phyloP scores from a whole-genome alignment of 2,888 invertebrate species.

The Phanerotoma sp. region DNA sequence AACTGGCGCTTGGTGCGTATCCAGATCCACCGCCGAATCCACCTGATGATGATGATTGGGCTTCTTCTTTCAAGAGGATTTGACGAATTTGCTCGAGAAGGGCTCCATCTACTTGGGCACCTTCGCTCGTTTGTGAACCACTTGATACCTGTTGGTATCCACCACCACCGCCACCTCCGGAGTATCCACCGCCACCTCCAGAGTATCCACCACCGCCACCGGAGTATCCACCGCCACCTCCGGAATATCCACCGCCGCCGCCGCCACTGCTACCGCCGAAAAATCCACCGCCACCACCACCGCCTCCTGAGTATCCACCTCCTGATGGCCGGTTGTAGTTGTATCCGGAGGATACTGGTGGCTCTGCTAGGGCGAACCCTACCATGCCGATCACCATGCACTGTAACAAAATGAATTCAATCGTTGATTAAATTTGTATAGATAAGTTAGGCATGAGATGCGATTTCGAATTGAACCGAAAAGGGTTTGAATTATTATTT shows the following conservation, averaged over 20 bases:
- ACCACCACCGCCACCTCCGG: conserved; percentile 68
- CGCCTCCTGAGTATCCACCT: conserved; percentile 56
- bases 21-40: conserved; percentile 59
- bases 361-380: conserved; percentile 73
- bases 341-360: conserved; percentile 60
- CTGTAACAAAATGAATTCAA: no score
- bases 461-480: not conserved
- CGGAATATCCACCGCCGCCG: conserved; percentile 46
- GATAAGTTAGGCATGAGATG: not conserved
- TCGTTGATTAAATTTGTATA: no score
- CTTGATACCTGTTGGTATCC: conserved; percentile 76
- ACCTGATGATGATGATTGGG: conserved; percentile 62
- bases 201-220: conserved; percentile 55
- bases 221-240: conserved; percentile 48
- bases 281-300: conserved; percentile 48
- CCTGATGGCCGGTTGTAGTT: conserved; percentile 64
- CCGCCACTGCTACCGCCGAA: conserved; percentile 61
- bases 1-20: conserved; percentile 51
- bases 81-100: conserved; percentile 83
- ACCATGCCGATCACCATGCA: conserved; percentile 82
- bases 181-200: conserved; percentile 54
- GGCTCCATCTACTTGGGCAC: conserved; percentile 77
- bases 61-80: conserved; percentile 81
- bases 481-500: no score
- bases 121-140: conserved; percentile 80